Evolutionary conservation across 2,888 invertebrate genomes (phyloP).

Genomic region (Noctua janthe): DNA sequence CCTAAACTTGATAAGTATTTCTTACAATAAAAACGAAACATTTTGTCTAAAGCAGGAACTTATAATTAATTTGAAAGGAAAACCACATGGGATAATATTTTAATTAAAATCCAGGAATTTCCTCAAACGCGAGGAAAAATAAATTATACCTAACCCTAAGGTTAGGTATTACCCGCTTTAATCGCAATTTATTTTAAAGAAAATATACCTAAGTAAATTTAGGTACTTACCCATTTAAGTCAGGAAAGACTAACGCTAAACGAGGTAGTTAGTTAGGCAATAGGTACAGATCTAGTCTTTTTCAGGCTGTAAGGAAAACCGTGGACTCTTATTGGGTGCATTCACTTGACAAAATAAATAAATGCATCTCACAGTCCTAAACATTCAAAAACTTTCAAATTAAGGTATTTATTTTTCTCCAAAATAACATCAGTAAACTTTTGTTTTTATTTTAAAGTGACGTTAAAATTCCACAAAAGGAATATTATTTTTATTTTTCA

Average conservation of each 20-base stretch:
- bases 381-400: neutral
- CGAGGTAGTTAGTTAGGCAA: neutral
- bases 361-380: no score
- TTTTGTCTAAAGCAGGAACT: slow-evolving; percentile 3
- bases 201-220: neutral
- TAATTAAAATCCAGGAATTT: slow-evolving; percentile 9
- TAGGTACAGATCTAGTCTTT: neutral
- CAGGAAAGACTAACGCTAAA: neutral
- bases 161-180: no score
- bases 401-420: neutral
- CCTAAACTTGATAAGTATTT: neutral
- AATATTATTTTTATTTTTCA: slow-evolving; percentile 48
- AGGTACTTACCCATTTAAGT: neutral
- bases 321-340: neutral
- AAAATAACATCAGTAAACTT: slow-evolving; percentile 28
- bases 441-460: slow-evolving; percentile 25
- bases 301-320: neutral
- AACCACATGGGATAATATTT: slow-evolving; percentile 20
- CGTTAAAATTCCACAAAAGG: slow-evolving; percentile 46
- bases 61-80: slow-evolving; percentile 3
- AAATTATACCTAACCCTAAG: neutral
- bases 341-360: neutral
- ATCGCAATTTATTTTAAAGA: no score
- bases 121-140: neutral
- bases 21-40: neutral